Evolutionary conservation across 2,888 invertebrate genomes (phyloP), one percentile per base, ranked within the genome.

Genomic region (Leptinotarsa tumamoca): DNA sequence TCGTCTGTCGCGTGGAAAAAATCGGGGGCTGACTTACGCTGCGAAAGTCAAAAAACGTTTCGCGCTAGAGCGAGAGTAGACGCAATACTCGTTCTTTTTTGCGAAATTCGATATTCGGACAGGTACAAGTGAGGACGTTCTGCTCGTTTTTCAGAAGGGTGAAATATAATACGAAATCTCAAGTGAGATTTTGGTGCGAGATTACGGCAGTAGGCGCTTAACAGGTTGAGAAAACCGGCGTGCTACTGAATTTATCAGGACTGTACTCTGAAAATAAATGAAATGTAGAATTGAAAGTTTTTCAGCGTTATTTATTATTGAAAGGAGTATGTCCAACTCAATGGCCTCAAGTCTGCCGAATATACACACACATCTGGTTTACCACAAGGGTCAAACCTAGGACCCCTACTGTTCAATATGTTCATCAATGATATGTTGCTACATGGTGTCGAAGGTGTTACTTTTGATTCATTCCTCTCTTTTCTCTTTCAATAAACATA

Each of bases 101-200:
- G 50, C 58, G 78, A 75, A 80, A 80, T 75, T 72, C 74, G 73
- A 80, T 80, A 78, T 77, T 78, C 67, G 68, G 68, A 72, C 76
- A 58, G 71, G 78, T 78, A 76, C 68, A n/a, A 50, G 74, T 77
- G 58, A 69, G 56, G 72, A 17, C 23, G 74, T 74, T 68, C 71
- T 76, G 73, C 66, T 80, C 72, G 50, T 77, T 79, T 80, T 79
- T 71, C 54, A 50, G 43, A 67, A 68, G 73, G 75, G 76, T 78
- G 80, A 80, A 80, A 80, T 78, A 78, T 77, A 76, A 80, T 77
- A 80, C 78, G 50, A 73, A 74, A 79, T 78, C 76, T 77, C 76
- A 68, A 73, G 78, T 73, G 67, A 79, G 78, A 79, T 80, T 77
- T 78, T 67, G 72, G 52, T 68, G 67, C 18, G 71, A 79, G 80